Conservation (phyloP, 2,797 vertebrate genomes). For the Protosalanx chinensis region DNA sequence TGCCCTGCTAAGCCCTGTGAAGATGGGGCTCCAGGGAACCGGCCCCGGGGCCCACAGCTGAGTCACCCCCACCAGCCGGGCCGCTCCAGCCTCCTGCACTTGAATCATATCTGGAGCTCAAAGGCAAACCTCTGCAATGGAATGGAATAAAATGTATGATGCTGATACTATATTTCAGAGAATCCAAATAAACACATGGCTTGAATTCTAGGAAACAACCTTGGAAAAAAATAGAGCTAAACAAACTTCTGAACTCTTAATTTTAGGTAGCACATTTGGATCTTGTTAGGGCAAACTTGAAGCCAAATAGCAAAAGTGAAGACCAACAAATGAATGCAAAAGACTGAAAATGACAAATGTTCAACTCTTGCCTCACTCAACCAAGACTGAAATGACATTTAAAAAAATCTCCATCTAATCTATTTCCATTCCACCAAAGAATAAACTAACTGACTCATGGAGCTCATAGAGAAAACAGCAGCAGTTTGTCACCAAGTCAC, state of each 20-base stretch:
- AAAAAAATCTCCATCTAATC: too few relatives aligned
- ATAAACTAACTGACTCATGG: not conserved
- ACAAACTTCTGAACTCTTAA: not conserved
- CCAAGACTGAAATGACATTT: not conserved
- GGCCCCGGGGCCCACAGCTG: constrained; percentile 45
- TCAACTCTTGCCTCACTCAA: not conserved
- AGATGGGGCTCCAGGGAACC: constrained; percentile 50
- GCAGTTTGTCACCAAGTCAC: not conserved
- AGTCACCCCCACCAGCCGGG: constrained; percentile 43
- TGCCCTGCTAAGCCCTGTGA: constrained; percentile 47
- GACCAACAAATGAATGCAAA: not conserved
- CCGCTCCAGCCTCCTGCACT: constrained; percentile 26
- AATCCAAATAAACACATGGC: constrained; percentile 16
- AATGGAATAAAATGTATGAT: constrained; percentile 22
- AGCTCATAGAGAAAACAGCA: not conserved
- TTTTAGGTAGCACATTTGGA: not conserved
- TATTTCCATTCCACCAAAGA: not conserved
- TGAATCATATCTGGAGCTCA: constrained; percentile 54
- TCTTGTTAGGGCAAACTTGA: not conserved
- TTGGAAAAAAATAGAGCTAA: not conserved
- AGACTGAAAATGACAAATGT: not conserved
- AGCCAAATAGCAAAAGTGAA: not conserved
- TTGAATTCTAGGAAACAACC: constrained; percentile 19
- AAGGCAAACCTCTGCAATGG: constrained; percentile 33
- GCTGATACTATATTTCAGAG: constrained; percentile 4